phyloP scores from a whole-genome alignment of 2,113 vertebrate genomes.

The Microtus montanus region DNA sequence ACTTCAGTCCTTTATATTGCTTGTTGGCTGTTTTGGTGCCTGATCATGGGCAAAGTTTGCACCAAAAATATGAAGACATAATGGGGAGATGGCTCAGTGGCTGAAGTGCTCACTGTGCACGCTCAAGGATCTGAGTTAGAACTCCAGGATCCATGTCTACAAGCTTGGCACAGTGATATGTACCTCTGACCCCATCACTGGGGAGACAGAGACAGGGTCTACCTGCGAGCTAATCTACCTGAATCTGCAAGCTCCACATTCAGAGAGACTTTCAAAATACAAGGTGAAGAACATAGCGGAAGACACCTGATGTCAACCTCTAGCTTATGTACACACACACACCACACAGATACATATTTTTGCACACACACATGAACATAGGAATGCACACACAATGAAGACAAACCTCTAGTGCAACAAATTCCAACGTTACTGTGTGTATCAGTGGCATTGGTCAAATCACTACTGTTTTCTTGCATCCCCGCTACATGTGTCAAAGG shows the following conservation, averaged over 20 bases:
- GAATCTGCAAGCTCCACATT: not conserved
- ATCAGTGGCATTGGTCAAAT: conserved; percentile 1
- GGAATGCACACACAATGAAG: not conserved
- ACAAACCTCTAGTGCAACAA: not conserved
- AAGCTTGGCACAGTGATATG: not conserved
- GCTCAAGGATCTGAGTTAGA: not conserved
- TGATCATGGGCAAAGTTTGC: conserved; percentile 18
- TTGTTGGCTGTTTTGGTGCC: not conserved
- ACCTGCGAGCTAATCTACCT: not conserved
- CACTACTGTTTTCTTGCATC: not conserved
- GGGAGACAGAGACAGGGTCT: not conserved
- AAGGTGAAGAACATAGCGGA: not conserved
- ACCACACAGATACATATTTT: not conserved
- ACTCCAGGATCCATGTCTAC: not conserved
- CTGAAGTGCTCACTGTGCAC: not conserved
- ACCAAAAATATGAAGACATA: not conserved
- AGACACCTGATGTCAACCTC: not conserved
- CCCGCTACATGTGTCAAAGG: not conserved
- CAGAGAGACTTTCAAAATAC: not conserved
- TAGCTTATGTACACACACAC: not conserved
- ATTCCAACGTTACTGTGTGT: conserved; percentile 19
- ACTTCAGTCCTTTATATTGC: not conserved
- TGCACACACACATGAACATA: not conserved
- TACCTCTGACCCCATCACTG: not conserved
- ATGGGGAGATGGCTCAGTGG: not conserved